Base-by-base conservation (phyloP, 2,888 invertebrate genomes). In the Amblyjoppa proteus region DNA sequence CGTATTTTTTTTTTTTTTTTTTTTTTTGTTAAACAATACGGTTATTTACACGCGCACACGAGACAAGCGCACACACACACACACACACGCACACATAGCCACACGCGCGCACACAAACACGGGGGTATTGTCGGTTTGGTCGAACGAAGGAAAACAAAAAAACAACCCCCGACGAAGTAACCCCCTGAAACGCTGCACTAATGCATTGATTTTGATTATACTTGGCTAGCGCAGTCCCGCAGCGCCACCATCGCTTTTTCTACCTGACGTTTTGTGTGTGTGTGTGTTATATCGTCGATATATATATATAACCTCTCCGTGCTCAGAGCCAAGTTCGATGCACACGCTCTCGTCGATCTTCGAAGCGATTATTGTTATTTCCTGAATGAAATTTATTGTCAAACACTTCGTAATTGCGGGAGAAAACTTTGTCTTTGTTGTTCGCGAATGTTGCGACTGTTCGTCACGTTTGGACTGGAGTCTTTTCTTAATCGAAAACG, bases 141-240 rank as follows among this genome's bases (percentile, higher is more conserved):
- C 31, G 58, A 68, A 41, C 53, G 61, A 74, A 82, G 20, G 11
- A 75, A 61, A 84, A 83, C 45, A 76, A 58, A 71, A 76, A 61
- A 73, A 82, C 76, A 61, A 85, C 76, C 85, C 79, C 73, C 87
- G 79, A 82, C 85, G 80, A 82, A 81, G 76, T 74, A 68, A 86
- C 78, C 74, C 78, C 83, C 61, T 68, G 84, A 88, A 88, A 87
- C 83, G 87, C 85, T 86, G 87, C 89, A 89, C 90, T 87, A 89
- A 88, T 89, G 90, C 91, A 92, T 92, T 91, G 91, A 92, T 91
- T 91, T 91, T 91, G 90, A 92, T 91, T 90, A 90, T 89, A 88
- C 89, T 89, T 84, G 83, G 84, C 81, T 69, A 79, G 76, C 87
- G 87, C 84, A 84, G 84, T 84, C 80, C 87, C 82, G 88, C 88